Percentiles rank a stretch among this genome's conserved stretches.
Conservation (phyloP, 2,797 vertebrate genomes). For the Falco cherrug region DNA sequence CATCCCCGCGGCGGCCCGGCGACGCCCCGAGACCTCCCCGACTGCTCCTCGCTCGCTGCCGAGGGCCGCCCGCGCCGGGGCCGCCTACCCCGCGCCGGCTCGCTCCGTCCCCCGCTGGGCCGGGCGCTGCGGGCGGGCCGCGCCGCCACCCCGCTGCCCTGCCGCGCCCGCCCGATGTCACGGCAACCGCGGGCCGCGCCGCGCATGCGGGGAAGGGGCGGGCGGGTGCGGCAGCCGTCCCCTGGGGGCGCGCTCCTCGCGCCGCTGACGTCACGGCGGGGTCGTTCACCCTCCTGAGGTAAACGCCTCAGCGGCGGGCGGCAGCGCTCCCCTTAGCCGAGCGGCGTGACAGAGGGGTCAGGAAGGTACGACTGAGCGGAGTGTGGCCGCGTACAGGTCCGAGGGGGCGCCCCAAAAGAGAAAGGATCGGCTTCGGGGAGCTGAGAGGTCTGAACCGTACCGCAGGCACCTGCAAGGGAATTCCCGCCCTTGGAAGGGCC, state of each 20-base stretch:
- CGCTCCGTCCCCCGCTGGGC: no score
- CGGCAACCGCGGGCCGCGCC: not conserved
- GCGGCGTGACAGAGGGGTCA: not conserved
- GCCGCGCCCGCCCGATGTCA: not conserved
- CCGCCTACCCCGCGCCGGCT: not conserved
- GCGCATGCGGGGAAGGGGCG: constrained; percentile 41
- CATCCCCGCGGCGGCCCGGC: constrained; percentile 62
- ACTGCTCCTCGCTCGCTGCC: not conserved
- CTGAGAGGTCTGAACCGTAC: not conserved
- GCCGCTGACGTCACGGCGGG: not conserved
- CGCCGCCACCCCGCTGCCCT: not conserved
- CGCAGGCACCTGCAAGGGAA: not conserved
- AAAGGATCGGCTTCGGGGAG: rapidly evolving
- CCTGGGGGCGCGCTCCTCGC: not conserved
- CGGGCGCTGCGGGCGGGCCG: not conserved
- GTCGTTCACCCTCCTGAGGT: not conserved
- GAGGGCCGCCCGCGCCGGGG: no score
- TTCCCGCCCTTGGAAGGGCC: not conserved
- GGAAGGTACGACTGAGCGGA: not conserved
- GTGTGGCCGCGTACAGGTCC: rapidly evolving
- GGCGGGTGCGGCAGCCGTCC: not conserved
- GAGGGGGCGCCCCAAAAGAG: not conserved
- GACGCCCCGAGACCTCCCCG: no score
- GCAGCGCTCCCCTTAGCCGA: rapidly evolving
- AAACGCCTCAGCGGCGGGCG: not conserved